These are phyloP conservation scores for Dendrocincla tyrannina DNA, from an alignment of 2,797 vertebrate genomes.

Conservation along the genomic window DNA sequence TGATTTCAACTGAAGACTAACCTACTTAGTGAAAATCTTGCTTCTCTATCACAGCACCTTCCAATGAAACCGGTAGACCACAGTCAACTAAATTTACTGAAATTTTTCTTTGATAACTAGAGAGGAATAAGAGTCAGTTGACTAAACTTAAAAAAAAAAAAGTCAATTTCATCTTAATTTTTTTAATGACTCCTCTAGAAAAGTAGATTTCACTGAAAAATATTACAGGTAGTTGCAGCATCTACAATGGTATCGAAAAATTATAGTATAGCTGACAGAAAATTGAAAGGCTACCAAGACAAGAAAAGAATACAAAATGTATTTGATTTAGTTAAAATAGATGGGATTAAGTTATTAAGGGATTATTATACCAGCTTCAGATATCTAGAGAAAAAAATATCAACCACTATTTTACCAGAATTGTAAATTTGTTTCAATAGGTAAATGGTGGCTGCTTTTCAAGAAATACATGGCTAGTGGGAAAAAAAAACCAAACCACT, in stretches of 20 bases:
- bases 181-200: background rate
- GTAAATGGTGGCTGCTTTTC: background rate
- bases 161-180: background rate
- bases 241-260: background rate
- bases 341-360: background rate
- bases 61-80: background rate
- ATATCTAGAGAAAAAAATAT: background rate
- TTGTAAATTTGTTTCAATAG: background rate
- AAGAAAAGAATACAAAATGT: background rate
- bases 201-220: background rate
- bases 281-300: background rate
- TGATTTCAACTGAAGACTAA: background rate
- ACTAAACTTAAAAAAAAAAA: background rate
- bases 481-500: background rate
- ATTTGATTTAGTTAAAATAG: background rate
- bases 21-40: background rate
- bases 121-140: background rate
- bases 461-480: background rate
- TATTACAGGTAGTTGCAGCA: background rate
- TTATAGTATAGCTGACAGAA: background rate
- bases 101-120: background rate
- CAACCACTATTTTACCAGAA: background rate
- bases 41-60: background rate
- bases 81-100: background rate
- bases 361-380: background rate